Evolutionary conservation across 2,113 vertebrate genomes (phyloP), one percentile per base, ranked within the genome.

Genomic region (Oryzias celebensis): DNA sequence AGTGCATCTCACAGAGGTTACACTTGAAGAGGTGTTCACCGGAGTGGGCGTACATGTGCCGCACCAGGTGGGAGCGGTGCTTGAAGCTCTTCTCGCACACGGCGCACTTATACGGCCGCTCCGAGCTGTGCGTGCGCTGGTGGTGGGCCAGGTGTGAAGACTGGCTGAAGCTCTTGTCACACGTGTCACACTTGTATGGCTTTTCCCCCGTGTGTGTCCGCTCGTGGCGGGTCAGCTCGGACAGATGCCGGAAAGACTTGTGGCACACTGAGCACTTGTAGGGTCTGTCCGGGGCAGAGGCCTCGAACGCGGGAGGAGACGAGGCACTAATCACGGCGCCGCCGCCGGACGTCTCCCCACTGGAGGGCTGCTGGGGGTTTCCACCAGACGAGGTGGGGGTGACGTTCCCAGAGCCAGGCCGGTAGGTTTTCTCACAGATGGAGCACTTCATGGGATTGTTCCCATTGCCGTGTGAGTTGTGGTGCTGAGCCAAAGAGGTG

Each of bases 41-140:
- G 0, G 96, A 96, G 58, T 98, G 96, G 0, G 96, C 96, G 0
- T 96, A 98, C 96, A 98, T 98, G 91, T 98, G 96, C 48, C 96
- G 95, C 71, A 98, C 94, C 4, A 98, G 93, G 87, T 98, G 96
- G 0, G 96, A 98, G 77, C 96, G 94, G 88, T 98, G 96, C 81
- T 98, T 98, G 69, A 98, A 98, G 88, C 93, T 96, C 91, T 98
- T 98, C 87, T 98, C 96, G 0, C 96, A 98, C 31, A 97, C 96
- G 0, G 96, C 93, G 26, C 96, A 98, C 70, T 98, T 98, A 77
- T 98, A 98, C 12, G 96, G 96, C 61, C 96, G 93, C 88, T 98
- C 96, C 0, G 96, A 95, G 81, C 96, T 98, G 91, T 98, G 96
- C 0, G 96, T 98, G 67, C 96, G 94, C 83, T 98, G 97, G 90